phyloP scores from a whole-genome alignment of 37 sponge, comb jelly and placozoan genomes.

The Axinella damicornis region DNA sequence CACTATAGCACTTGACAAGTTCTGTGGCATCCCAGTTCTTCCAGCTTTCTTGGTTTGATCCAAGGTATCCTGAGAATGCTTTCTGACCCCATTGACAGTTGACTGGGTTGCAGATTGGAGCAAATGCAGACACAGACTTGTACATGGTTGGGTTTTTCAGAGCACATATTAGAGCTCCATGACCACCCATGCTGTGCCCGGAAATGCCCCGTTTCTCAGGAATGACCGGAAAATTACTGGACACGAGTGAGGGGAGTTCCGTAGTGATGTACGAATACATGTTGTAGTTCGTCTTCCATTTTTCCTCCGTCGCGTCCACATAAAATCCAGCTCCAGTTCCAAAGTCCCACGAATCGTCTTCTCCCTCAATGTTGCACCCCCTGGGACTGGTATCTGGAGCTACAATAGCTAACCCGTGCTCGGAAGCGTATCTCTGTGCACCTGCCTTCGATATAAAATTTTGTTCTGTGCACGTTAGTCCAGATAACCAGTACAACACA shows the following conservation, averaged over 20 bases:
- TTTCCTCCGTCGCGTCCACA: slow-evolving; percentile 93
- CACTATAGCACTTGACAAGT: slow-evolving; percentile 80
- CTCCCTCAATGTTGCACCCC: slow-evolving; percentile 96
- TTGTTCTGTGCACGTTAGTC: slow-evolving; percentile 97
- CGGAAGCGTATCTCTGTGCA: slow-evolving; percentile 86
- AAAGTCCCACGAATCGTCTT: slow-evolving; percentile 94
- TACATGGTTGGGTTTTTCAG: slow-evolving; percentile 95
- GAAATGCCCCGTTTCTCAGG: slow-evolving; percentile 74
- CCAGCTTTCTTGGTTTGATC: slow-evolving; percentile 79
- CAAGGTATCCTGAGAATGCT: slow-evolving; percentile 93
- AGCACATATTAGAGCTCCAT: slow-evolving; percentile 94
- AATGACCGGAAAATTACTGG: slow-evolving; percentile 80
- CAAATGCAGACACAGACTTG: slow-evolving; percentile 90
- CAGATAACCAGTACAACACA: slow-evolving; percentile 95
- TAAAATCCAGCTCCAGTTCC: slow-evolving; percentile 99
- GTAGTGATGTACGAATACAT: slow-evolving; percentile 96
- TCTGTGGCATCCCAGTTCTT: slow-evolving; percentile 93
- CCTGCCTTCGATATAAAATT: slow-evolving; percentile 92
- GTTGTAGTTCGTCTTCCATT: slow-evolving; percentile 98
- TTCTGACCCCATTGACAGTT: slow-evolving; percentile 96
- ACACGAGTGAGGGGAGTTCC: slow-evolving; percentile 89
- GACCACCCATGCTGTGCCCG: slow-evolving; percentile 99
- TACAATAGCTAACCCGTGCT: slow-evolving; percentile 87
- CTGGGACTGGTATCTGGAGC: slow-evolving; percentile 97
- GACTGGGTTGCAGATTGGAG: slow-evolving; percentile 95